Evolutionary conservation across 2,888 invertebrate genomes (phyloP).

Genomic region (Clivina fossor): DNA sequence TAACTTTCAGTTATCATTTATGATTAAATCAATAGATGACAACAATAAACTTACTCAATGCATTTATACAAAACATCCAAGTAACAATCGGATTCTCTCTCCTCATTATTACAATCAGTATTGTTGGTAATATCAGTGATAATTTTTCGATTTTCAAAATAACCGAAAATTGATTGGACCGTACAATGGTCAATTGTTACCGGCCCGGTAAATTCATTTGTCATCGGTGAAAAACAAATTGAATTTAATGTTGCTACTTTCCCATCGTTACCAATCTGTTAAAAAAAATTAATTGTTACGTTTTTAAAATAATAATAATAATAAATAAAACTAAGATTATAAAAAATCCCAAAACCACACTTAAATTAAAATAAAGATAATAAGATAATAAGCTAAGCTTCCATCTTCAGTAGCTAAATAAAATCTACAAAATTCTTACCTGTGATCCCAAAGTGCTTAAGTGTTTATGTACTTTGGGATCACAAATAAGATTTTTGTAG

Average conservation of each 20-base stretch:
- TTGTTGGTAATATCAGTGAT: no score
- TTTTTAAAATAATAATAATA: neutral
- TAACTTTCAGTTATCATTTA: no score
- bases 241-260: constrained; percentile 64
- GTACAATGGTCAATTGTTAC: constrained; percentile 67
- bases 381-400: no score
- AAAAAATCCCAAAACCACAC: no score
- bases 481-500: no score
- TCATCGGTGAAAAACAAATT: constrained; percentile 85
- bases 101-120: no score
- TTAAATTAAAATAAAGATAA: no score
- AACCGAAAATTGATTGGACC: constrained; percentile 79
- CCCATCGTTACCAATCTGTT: constrained; percentile 58
- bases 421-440: no score
- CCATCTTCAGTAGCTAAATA: no score
- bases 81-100: neutral
- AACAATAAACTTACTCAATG: constrained; percentile 53
- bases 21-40: neutral
- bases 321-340: no score
- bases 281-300: constrained; percentile 2
- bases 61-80: constrained; percentile 53
- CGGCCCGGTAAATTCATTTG: constrained; percentile 62
- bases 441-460: no score
- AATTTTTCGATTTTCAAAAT: constrained; percentile 62
- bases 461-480: no score